Conservation (phyloP, 2,888 invertebrate species). For the Ophioninae sp. region DNA sequence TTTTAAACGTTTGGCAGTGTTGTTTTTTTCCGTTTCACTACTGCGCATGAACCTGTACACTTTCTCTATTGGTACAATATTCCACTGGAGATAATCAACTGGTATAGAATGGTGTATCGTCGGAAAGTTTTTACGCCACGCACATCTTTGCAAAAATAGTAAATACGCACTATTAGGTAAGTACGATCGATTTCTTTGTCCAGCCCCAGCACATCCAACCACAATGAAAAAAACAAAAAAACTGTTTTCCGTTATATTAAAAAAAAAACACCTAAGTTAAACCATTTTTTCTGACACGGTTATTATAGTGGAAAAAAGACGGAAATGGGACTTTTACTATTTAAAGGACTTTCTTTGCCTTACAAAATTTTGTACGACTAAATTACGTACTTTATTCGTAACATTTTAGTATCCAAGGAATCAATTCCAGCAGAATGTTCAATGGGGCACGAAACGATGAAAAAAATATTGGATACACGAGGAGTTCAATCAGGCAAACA, state of each 20-base stretch:
- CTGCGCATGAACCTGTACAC: not conserved
- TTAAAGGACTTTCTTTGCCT: not conserved
- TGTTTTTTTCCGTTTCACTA: not conserved
- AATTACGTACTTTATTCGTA: not conserved
- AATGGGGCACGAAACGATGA: not conserved
- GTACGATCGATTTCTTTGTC: conserved; percentile 61
- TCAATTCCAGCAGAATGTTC: not conserved
- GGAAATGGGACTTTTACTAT: not conserved
- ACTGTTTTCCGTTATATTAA: not conserved
- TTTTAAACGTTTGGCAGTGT: conserved; percentile 1
- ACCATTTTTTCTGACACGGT: not conserved
- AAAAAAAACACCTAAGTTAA: not conserved
- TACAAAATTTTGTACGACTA: not conserved
- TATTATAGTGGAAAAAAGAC: not conserved
- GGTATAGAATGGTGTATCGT: not conserved
- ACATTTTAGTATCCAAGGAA: not conserved
- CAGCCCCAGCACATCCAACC: conserved; percentile 22
- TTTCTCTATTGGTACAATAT: not conserved
- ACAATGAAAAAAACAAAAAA: not conserved
- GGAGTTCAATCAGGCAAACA: not conserved
- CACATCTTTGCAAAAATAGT: not conserved
- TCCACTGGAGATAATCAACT: not conserved
- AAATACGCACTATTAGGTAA: conserved; percentile 59
- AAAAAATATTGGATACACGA: not conserved
- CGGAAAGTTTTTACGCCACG: conserved; percentile 6